These are phyloP conservation scores for Podargus strigoides DNA, from an alignment of 2,797 vertebrate genomes.

Conservation along the genomic window DNA sequence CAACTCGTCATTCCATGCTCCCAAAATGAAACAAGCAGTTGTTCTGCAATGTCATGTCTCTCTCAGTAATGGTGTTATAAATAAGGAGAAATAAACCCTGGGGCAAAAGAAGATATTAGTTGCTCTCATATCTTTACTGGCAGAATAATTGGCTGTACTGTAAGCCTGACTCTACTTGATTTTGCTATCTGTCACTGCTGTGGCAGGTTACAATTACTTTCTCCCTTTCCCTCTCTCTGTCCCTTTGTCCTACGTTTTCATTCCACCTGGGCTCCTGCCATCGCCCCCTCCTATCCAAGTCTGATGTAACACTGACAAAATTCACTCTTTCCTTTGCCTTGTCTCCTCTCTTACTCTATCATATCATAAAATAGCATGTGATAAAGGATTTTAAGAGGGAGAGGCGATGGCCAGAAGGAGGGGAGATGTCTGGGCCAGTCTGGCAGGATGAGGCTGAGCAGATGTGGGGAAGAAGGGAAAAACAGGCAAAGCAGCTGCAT, in stretches of 20 bases:
- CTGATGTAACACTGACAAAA: background rate
- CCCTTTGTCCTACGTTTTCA: background rate
- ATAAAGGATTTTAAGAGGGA: background rate
- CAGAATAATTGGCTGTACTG: background rate
- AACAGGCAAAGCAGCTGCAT: background rate
- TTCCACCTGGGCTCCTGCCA: background rate
- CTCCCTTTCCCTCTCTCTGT: background rate
- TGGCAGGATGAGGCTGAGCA: background rate
- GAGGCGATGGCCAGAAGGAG: background rate
- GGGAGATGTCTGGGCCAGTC: background rate
- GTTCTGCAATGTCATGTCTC: background rate
- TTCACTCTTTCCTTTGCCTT: background rate
- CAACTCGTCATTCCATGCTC: background rate
- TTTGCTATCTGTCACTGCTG: background rate
- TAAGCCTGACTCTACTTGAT: background rate
- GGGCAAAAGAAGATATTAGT: background rate
- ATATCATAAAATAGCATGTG: background rate
- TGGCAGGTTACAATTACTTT: background rate
- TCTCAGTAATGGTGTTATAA: background rate
- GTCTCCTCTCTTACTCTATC: background rate
- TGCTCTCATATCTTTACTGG: background rate
- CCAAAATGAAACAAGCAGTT: background rate
- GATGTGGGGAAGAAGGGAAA: background rate
- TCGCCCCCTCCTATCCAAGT: background rate
- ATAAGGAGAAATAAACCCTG: constrained; percentile 7